Conservation (phyloP, 2,797 vertebrate species). For the Schizopygopsis malacanthus region DNA sequence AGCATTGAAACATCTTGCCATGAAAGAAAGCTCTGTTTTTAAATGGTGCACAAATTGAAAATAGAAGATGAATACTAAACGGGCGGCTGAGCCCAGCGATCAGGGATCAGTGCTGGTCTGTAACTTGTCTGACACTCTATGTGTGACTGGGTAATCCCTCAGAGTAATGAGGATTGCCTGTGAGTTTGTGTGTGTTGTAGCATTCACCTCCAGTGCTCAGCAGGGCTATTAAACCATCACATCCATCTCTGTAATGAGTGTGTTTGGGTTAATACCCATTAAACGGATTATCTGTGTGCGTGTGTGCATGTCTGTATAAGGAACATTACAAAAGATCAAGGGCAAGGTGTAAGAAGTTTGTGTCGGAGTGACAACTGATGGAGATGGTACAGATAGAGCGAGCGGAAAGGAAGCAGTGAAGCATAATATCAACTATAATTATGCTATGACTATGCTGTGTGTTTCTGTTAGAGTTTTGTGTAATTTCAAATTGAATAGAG, state of each 20-base stretch:
- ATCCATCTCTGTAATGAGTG: constrained; percentile 55
- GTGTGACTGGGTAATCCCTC: constrained; percentile 60
- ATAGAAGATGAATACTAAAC: constrained; percentile 29
- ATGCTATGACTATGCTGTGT: neutral
- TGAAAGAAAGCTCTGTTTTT: constrained; percentile 14
- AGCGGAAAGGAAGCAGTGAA: neutral
- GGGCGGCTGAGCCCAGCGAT: constrained; percentile 49
- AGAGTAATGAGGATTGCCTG: constrained; percentile 44
- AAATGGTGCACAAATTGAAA: constrained; percentile 33
- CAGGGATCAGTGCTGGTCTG: constrained; percentile 49
- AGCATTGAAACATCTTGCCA: constrained; percentile 29
- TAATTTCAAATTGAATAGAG: too few relatives aligned
- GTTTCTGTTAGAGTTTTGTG: neutral
- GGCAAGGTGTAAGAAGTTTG: constrained; percentile 34
- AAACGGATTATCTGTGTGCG: constrained; percentile 37
- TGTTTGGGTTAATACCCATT: constrained; percentile 46
- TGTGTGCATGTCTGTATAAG: constrained; percentile 29
- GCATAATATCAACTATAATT: neutral
- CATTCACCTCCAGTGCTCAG: constrained; percentile 46
- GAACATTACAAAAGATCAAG: constrained; percentile 45
- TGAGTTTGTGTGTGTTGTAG: constrained; percentile 40
- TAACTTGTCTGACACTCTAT: constrained; percentile 48
- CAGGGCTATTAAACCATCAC: constrained; percentile 50
- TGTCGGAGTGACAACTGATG: constrained; percentile 44
- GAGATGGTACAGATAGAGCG: constrained; percentile 27